These are phyloP conservation scores for Wasmannia auropunctata DNA, from an alignment of 1,140 invertebrate genomes.

Conservation along the genomic window DNA sequence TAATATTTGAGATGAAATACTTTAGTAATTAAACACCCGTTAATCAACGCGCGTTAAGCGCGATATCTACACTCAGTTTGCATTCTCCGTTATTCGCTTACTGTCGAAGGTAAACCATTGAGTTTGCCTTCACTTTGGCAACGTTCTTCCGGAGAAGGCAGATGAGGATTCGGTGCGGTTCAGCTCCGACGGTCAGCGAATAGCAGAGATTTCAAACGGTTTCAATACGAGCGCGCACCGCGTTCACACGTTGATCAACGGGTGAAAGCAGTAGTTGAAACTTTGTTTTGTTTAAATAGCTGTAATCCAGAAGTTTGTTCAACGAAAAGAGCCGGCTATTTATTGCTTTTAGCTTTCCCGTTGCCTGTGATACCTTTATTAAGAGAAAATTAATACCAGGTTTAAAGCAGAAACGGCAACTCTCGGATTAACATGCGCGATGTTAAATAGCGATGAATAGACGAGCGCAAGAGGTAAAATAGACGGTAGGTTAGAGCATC, in stretches of 20 bases:
- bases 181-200: neutral
- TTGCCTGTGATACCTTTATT: neutral
- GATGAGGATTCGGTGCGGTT: neutral
- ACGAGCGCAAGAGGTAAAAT: neutral
- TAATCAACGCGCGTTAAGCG: slow-evolving; percentile 11
- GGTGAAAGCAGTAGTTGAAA: neutral
- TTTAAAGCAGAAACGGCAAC: neutral
- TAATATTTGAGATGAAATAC: neutral
- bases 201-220: neutral
- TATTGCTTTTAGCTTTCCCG: neutral
- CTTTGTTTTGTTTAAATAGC: slow-evolving; percentile 6
- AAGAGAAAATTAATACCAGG: neutral
- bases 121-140: neutral
- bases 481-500: neutral
- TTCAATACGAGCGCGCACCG: neutral
- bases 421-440: neutral
- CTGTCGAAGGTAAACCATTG: slow-evolving; percentile 9
- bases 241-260: neutral
- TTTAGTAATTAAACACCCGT: neutral
- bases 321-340: neutral
- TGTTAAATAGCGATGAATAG: neutral
- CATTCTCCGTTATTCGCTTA: slow-evolving; percentile 1
- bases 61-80: neutral
- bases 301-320: neutral
- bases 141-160: neutral